Evolutionary conservation across 2,797 vertebrate species (phyloP).

Genomic region (Bradypodion pumilum): DNA sequence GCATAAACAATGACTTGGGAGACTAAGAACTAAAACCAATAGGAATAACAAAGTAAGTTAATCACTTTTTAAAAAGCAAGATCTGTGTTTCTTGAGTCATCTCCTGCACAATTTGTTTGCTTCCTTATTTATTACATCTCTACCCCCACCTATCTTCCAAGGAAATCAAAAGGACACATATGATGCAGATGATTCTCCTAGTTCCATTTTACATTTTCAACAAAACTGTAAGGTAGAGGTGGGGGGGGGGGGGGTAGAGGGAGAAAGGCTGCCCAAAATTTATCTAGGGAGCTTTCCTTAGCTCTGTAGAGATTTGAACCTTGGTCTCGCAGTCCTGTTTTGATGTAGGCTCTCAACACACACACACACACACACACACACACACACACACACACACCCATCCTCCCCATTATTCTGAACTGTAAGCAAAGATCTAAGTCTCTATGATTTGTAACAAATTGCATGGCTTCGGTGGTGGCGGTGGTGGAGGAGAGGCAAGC

Average conservation of each 20-base stretch:
- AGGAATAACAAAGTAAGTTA: no score
- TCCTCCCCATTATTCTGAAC: no score
- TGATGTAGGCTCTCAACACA: not conserved
- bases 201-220: not conserved
- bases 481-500: no score
- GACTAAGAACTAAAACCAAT: not conserved
- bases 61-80: not conserved
- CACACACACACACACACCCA: no score
- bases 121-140: not conserved
- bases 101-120: not conserved
- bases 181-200: not conserved
- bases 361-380: no score
- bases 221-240: not conserved
- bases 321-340: not conserved
- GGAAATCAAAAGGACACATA: not conserved
- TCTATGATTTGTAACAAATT: no score
- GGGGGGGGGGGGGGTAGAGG: not conserved
- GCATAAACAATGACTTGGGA: not conserved
- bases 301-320: not conserved
- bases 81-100: not conserved
- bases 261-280: not conserved
- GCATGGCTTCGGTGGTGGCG: no score
- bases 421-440: no score
- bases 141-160: not conserved
- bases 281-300: not conserved